Percentiles rank a stretch among this genome's conserved stretches.
Evolutionary conservation across 2,797 vertebrate species (phyloP).

Genomic region (Cyprinodon diabolis): DNA sequence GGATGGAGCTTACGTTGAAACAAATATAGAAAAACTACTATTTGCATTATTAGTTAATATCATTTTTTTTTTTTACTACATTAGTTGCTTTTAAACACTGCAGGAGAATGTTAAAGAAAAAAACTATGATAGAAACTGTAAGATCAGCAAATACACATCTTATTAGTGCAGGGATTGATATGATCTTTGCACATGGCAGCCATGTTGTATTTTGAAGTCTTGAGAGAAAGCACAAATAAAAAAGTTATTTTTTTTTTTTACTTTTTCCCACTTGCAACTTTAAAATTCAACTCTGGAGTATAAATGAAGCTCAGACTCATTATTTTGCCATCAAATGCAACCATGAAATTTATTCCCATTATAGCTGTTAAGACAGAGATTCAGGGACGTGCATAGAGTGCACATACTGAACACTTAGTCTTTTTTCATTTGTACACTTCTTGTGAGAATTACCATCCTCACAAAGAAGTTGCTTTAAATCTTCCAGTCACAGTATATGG

Average conservation of each 20-base stretch:
- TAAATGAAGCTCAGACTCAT: not conserved
- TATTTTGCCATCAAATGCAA: not conserved
- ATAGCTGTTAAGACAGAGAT: not conserved
- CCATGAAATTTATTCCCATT: not conserved
- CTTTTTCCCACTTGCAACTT: not conserved
- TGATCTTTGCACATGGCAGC: not conserved
- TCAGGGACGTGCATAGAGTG: not conserved
- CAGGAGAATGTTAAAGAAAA: not conserved
- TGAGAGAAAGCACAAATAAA: not conserved
- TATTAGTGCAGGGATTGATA: not conserved
- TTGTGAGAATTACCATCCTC: not conserved
- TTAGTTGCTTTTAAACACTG: not conserved
- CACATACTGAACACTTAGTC: not conserved
- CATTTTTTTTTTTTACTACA: not conserved
- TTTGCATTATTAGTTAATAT: not conserved
- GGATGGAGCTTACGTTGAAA: not conserved
- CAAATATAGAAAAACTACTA: not conserved
- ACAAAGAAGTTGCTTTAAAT: constrained; percentile 19
- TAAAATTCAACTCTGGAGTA: not conserved
- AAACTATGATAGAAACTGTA: not conserved
- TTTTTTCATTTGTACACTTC: not conserved
- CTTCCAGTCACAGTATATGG: constrained; percentile 27
- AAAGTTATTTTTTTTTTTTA: not conserved
- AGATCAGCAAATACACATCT: not conserved
- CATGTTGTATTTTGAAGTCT: not conserved